Conservation (phyloP, 2,797 vertebrate species). For the Lagodon rhomboides region DNA sequence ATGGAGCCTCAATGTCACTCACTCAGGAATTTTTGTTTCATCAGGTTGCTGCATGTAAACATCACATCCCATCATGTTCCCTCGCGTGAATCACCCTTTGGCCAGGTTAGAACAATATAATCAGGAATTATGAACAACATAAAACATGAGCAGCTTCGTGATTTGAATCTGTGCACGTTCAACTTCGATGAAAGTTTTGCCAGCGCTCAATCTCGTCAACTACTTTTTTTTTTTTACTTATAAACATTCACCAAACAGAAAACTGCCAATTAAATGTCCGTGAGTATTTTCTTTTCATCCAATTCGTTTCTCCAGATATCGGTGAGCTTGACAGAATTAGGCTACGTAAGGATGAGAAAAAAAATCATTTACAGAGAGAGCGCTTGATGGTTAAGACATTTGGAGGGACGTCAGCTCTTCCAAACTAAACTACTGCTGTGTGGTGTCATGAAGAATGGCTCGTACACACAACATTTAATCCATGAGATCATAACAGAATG, state of each 20-base stretch:
- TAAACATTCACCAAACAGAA: not conserved
- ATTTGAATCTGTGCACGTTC: too few relatives aligned
- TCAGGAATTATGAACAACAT: not conserved
- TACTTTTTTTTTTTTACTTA: not conserved
- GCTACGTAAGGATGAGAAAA: too few relatives aligned
- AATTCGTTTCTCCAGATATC: not conserved
- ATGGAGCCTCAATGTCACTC: not conserved
- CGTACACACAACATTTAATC: not conserved
- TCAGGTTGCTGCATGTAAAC: conserved; percentile 38
- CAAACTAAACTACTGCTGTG: conserved; percentile 8
- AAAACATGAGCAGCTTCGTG: too few relatives aligned
- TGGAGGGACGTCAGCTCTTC: not conserved
- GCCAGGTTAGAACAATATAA: not conserved
- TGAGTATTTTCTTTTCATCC: too few relatives aligned
- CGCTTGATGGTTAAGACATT: not conserved
- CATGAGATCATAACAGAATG: not conserved
- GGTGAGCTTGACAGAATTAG: not conserved
- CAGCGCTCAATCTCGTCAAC: not conserved
- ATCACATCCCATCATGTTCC: conserved; percentile 3
- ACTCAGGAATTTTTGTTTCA: conserved; percentile 2
- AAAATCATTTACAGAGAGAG: not conserved
- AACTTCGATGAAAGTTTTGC: too few relatives aligned
- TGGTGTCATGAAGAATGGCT: not conserved
- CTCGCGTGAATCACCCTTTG: not conserved
- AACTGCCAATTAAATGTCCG: not conserved